phyloP scores from a whole-genome alignment of 1,140 invertebrate species.

The Drosophila melanica region DNA sequence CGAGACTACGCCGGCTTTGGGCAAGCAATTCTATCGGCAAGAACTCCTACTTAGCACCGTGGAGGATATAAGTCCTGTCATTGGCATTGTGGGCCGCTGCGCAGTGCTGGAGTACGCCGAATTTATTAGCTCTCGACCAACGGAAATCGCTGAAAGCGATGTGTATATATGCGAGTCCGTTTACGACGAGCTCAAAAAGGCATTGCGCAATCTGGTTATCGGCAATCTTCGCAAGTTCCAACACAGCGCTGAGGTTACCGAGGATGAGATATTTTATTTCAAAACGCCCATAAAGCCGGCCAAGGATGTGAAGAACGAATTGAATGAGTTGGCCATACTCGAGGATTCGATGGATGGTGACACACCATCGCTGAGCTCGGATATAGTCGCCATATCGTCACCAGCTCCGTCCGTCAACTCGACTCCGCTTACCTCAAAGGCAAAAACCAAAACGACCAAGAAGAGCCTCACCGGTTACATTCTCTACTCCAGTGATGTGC shows the following conservation, averaged over 20 bases:
- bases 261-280: slow-evolving; percentile 97
- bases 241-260: slow-evolving; percentile 91
- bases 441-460: slow-evolving; percentile 83
- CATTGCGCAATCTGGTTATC: slow-evolving; percentile 90
- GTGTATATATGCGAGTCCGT: slow-evolving; percentile 97
- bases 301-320: slow-evolving; percentile 81
- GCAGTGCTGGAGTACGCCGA: slow-evolving; percentile 95
- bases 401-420: slow-evolving; percentile 85
- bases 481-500: slow-evolving; percentile 98
- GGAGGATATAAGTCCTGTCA: slow-evolving; percentile 95
- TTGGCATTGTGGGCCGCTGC: slow-evolving; percentile 96
- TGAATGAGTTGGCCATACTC: slow-evolving; percentile 86
- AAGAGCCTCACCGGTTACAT: slow-evolving; percentile 99
- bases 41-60: slow-evolving; percentile 96
- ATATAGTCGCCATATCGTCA: slow-evolving; percentile 85
- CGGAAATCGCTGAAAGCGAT: slow-evolving; percentile 96
- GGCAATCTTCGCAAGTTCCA: slow-evolving; percentile 93
- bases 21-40: slow-evolving; percentile 92
- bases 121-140: slow-evolving; percentile 96
- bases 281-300: slow-evolving; percentile 89
- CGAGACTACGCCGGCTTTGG: slow-evolving; percentile 89
- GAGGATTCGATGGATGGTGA: slow-evolving; percentile 90
- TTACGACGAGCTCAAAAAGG: slow-evolving; percentile 94
- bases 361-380: slow-evolving; percentile 90
- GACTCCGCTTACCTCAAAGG: slow-evolving; percentile 86